Conservation (phyloP, 2,113 vertebrate species). For the Lipotes vexillifer region DNA sequence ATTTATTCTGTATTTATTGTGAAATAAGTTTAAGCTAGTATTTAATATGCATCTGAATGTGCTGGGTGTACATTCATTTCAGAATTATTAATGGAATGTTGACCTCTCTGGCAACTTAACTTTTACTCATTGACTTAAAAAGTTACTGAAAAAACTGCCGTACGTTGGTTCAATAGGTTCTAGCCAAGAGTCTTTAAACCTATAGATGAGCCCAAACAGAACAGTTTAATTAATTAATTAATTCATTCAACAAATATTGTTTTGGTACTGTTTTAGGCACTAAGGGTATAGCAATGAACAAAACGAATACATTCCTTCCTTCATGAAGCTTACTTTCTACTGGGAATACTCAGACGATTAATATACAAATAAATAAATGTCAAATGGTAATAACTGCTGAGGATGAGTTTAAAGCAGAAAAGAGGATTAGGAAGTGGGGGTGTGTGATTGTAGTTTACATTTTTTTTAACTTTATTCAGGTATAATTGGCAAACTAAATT, state of each 20-base stretch:
- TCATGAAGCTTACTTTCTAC: not conserved
- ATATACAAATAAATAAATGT: not conserved
- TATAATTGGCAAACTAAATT: not conserved
- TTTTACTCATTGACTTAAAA: not conserved
- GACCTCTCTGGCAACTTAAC: not conserved
- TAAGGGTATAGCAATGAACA: not conserved
- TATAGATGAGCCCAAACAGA: not conserved
- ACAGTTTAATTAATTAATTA: not conserved
- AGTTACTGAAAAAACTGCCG: not conserved
- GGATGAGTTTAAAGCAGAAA: not conserved
- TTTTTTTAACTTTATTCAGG: not conserved
- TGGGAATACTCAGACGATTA: not conserved
- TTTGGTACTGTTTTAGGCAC: not conserved
- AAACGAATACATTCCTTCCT: not conserved
- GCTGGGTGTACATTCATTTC: not conserved
- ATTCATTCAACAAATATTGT: not conserved
- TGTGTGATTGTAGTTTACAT: not conserved
- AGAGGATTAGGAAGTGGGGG: not conserved
- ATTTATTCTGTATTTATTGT: not conserved
- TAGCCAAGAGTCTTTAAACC: not conserved
- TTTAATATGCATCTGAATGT: not conserved
- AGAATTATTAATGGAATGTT: not conserved
- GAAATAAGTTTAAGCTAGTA: not conserved
- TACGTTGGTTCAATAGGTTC: not conserved
- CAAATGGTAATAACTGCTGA: not conserved